Base-by-base conservation (phyloP, 2,888 invertebrate species). In the Parnassius orleans region DNA sequence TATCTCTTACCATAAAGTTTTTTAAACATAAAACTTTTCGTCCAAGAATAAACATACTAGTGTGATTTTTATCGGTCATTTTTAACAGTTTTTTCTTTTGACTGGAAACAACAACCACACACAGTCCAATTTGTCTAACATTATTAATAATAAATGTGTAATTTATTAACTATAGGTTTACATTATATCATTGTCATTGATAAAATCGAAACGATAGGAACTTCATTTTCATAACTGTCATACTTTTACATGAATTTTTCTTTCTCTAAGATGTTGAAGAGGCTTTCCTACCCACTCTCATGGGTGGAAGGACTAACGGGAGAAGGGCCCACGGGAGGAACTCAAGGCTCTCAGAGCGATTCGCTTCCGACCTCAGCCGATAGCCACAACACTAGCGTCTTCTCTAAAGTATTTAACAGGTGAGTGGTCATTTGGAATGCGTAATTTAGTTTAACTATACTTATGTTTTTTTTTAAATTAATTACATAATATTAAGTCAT, bases 351-450 rank as follows among this genome's bases (percentile, higher is more conserved):
- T 2, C 93, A 93, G 70, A 78, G 88, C 68, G 89, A 93, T 68
- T 93, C 93, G 65, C 84, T 93, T 65, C 93, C 93, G 9, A 92
- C 92, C 64, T 93, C 93, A 12, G 93, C 93, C 9, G 93, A 94
- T 71, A 93, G 93, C 69, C 93, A 94, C 76, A 93, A 94, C 75
- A 90, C 91, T 68, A 96, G 96, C 74, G 95, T 97, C 72, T 97
- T 97, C 93, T 97, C 97, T 75, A 97, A 97, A 93, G 97, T 97
- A 71, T 97, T 97, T 86, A 97, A 96, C 81, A 97, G 96, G 97
- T 97, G 85, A 46, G 57, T 54, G 14, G 1, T 43, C n/a, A 60
- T 56, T 24, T 53, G 12, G 11, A 2, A 15, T 57, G 15, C 12
- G 12, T 46, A 1, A 46, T 12, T 12, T n/a, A 46, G 10, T 46